phyloP scores from a whole-genome alignment of 2,888 invertebrate genomes.

The Trachelus tabidus region DNA sequence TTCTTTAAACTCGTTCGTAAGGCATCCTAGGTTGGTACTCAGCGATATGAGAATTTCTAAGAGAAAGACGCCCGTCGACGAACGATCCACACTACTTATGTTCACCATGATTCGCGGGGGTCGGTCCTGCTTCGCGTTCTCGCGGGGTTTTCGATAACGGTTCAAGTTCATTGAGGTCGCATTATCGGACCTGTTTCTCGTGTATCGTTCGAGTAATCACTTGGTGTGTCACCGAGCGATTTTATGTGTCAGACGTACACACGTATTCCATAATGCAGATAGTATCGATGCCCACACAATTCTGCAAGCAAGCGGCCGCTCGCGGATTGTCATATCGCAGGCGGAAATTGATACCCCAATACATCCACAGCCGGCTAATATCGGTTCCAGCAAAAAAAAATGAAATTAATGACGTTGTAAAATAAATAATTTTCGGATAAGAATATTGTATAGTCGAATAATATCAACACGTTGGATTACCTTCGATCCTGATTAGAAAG shows the following conservation, averaged over 20 bases:
- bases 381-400: background rate
- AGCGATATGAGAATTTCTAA: background rate
- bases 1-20: background rate
- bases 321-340: slow-evolving; percentile 16
- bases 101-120: background rate
- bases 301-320: slow-evolving; percentile 7
- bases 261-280: slow-evolving; percentile 20
- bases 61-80: background rate
- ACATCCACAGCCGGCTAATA: background rate
- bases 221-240: slow-evolving; percentile 9
- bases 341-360: slow-evolving; percentile 11
- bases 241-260: slow-evolving; percentile 18
- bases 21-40: background rate
- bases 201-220: slow-evolving; percentile 8
- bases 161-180: slow-evolving; percentile 12
- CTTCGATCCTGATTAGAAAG: background rate
- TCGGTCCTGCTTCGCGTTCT: background rate
- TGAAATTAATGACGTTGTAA: background rate
- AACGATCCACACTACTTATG: background rate
- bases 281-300: slow-evolving; percentile 19
- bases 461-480: background rate
- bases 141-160: background rate
- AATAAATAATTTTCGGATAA: background rate
- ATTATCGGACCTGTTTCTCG: slow-evolving; percentile 12
- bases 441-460: background rate